Base-by-base conservation (phyloP, 2,888 invertebrate genomes). In the Acrobasis consociella region DNA sequence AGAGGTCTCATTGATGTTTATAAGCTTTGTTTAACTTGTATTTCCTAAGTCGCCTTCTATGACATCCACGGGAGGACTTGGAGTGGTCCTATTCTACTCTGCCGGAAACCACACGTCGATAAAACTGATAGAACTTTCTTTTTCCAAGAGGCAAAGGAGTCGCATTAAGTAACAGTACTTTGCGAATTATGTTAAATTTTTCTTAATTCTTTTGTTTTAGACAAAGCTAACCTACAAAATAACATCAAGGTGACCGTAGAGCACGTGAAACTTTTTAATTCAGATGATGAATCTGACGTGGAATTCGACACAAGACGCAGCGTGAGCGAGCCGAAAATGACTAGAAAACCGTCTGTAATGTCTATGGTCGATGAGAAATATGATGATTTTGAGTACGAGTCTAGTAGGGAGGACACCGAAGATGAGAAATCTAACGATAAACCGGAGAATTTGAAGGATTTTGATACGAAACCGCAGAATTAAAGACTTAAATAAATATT, bases 221-320 rank as follows among this genome's bases (percentile, higher is more conserved):
- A 77, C 16, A 80, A 79, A 72, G 70, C 73, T 0, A 80, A 78
- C 46, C 59, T 78, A 0, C 49, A 73, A 51, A 80, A 79, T 62
- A 80, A 80, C 9, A 80, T 85, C 37, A 74, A 78, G 59, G 81
- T 85, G 7, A 78, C 77, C 0, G 61, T 84, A 0, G 84, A 83
- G 50, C 71, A 70, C 0, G 15, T 76, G 0, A 31, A 59, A 50
- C 7, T 58, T 10, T 5, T 16, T 5, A 42, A 16, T 13, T 22
- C 49, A 1, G 49, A 49, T 9, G 9, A 13, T 2, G 58, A 31
- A n/a, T 42, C 22, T 0, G 58, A 58, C 16, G 9, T 13, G 9
- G 42, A 42, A 31, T 22, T 55, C 9, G 53, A 58, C 2, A 15
- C 56, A 10, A n/a, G 46, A 39, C 56, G 42, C 16, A 58, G 42